These are phyloP conservation scores for Marisa cornuarietis DNA, from an alignment of 1,140 invertebrate species.

Conservation along the genomic window DNA sequence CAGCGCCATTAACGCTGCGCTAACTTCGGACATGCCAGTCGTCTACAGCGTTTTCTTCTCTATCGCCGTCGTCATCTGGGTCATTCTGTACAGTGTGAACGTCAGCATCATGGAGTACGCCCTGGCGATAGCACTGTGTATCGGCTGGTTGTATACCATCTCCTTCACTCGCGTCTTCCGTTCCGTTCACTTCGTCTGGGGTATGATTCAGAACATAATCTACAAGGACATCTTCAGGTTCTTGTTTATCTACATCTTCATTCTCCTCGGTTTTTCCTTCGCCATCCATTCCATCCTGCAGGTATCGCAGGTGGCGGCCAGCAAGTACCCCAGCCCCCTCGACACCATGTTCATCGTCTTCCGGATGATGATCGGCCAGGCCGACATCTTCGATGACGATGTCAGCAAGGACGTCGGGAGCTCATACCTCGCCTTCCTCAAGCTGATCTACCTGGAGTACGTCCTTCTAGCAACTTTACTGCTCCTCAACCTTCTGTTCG, in stretches of 20 bases:
- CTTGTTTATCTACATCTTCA: slow-evolving; percentile 55
- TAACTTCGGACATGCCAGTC: slow-evolving; percentile 27
- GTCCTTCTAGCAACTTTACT: slow-evolving; percentile 55
- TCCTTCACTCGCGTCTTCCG: slow-evolving; percentile 55
- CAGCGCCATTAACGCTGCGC: slow-evolving; percentile 4
- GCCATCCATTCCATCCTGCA: slow-evolving; percentile 52
- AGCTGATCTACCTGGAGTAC: slow-evolving; percentile 51
- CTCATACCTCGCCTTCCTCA: slow-evolving; percentile 23
- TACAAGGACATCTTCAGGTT: slow-evolving; percentile 53
- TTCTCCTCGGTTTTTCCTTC: slow-evolving; percentile 57
- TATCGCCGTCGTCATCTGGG: slow-evolving; percentile 46
- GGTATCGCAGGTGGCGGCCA: not conserved
- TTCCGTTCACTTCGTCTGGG: slow-evolving; percentile 57
- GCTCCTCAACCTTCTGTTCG: slow-evolving; percentile 58
- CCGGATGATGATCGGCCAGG: slow-evolving; percentile 59
- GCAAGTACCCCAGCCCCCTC: slow-evolving; percentile 34
- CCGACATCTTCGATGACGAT: slow-evolving; percentile 44
- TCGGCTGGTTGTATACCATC: slow-evolving; percentile 58
- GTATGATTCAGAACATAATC: slow-evolving; percentile 59
- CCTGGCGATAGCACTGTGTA: slow-evolving; percentile 43
- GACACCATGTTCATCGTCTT: slow-evolving; percentile 51
- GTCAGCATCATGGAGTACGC: slow-evolving; percentile 47
- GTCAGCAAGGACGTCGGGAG: slow-evolving; percentile 16
- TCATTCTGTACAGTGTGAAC: slow-evolving; percentile 38
- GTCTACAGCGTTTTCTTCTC: slow-evolving; percentile 39